Conservation (phyloP, 2,113 vertebrate genomes). For the Toxotes chatareus region DNA sequence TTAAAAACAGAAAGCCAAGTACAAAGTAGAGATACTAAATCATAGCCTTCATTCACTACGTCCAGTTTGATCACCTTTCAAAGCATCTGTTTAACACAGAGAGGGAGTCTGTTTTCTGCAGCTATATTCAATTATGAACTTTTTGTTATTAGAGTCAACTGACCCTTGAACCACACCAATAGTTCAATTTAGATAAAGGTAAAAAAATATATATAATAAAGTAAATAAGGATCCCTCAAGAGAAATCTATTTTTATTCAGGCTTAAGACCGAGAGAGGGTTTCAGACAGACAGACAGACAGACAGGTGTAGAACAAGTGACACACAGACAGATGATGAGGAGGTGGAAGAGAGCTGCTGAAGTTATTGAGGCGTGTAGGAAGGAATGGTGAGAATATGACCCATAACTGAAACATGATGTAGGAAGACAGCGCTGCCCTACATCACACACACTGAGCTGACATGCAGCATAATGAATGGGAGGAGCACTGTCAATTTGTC, state of each 20-base stretch:
- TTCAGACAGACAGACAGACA: constrained; percentile 48
- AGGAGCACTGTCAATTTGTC: constrained; percentile 46
- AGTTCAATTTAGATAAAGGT: constrained; percentile 4
- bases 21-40: too few species aligned
- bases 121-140: not conserved
- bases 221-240: not conserved
- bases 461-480: constrained; percentile 40
- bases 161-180: not conserved
- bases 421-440: constrained; percentile 55
- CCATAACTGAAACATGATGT: constrained; percentile 68
- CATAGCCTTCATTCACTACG: too few species aligned
- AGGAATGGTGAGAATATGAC: constrained; percentile 72
- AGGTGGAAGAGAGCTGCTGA: constrained; percentile 69
- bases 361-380: constrained; percentile 66
- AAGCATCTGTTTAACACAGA: too few species aligned
- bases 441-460: constrained; percentile 47
- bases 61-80: too few species aligned
- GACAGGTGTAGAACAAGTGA: constrained; percentile 32
- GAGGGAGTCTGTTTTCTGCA: too few species aligned
- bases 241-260: not conserved
- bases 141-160: not conserved
- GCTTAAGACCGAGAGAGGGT: constrained; percentile 26
- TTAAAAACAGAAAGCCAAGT: too few species aligned
- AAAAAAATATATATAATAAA: not conserved
- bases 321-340: constrained; percentile 72